phyloP scores from a whole-genome alignment of 1,140 invertebrate species.

The Pseudomyrmex flavicornis region DNA sequence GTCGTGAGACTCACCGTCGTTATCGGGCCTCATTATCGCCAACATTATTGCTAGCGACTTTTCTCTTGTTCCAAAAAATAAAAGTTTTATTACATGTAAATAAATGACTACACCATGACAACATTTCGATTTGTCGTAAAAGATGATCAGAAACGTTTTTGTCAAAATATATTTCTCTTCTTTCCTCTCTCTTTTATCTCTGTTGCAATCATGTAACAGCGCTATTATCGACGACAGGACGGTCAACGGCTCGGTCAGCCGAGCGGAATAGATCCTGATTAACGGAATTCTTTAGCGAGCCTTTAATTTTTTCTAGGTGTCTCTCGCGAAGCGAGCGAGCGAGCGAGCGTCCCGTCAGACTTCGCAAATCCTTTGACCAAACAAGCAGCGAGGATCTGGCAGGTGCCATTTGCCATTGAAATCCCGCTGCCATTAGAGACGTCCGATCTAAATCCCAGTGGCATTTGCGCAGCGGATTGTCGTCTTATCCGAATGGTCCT shows the following conservation, averaged over 20 bases:
- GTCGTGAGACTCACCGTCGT: slow-evolving; percentile 54
- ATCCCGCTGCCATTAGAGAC: slow-evolving; percentile 78
- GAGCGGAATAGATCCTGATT: slow-evolving; percentile 33
- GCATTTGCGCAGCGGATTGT: slow-evolving; percentile 77
- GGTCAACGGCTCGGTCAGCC: neutral
- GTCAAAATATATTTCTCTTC: too few species aligned
- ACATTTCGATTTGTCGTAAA: too few species aligned
- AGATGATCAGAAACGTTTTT: too few species aligned
- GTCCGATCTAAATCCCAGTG: slow-evolving; percentile 76
- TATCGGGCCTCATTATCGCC: slow-evolving; percentile 25
- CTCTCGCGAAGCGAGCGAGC: neutral
- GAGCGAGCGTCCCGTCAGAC: slow-evolving; percentile 63
- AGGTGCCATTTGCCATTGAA: slow-evolving; percentile 78
- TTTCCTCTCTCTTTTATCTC: too few species aligned
- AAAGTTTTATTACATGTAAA: too few species aligned
- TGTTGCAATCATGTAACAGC: neutral
- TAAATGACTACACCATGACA: too few species aligned
- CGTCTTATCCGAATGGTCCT: slow-evolving; percentile 70
- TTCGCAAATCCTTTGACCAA: slow-evolving; percentile 78
- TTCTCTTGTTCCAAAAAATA: too few species aligned
- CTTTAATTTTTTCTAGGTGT: slow-evolving; percentile 57
- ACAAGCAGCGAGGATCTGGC: slow-evolving; percentile 73
- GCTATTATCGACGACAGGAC: neutral
- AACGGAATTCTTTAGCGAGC: slow-evolving; percentile 39
- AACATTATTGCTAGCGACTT: neutral